These are phyloP conservation scores for Bimastos eiseni DNA, from an alignment of 2,888 invertebrate genomes.

Conservation along the genomic window DNA sequence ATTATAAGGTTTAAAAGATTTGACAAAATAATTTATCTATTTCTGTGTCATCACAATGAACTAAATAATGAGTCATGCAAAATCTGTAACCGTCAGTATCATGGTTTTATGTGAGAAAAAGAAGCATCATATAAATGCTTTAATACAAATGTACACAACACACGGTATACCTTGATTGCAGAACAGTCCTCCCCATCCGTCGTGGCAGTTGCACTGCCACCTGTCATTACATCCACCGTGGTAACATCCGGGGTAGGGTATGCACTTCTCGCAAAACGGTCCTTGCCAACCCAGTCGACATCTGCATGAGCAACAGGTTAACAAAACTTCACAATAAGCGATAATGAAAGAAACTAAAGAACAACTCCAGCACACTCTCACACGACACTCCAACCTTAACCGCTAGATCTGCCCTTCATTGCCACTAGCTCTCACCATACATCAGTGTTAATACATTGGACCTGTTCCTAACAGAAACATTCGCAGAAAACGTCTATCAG, in stretches of 20 bases:
- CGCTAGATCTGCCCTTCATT: background rate
- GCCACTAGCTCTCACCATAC: background rate
- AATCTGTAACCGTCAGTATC: too few species aligned
- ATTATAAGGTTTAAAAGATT: background rate
- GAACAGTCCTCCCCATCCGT: conserved; percentile 96
- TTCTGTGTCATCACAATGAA: background rate
- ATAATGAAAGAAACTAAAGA: background rate
- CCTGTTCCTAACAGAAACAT: background rate
- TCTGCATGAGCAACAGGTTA: conserved; percentile 75
- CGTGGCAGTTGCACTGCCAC: conserved; percentile 92
- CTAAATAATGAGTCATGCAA: background rate
- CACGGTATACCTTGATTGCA: conserved; percentile 84
- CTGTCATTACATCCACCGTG: conserved; percentile 88
- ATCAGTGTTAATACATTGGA: background rate
- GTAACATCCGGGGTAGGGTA: conserved; percentile 88
- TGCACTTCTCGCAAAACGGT: conserved; percentile 94
- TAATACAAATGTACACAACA: background rate
- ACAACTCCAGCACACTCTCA: background rate
- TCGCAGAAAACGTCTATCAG: too few species aligned
- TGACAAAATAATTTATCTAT: background rate
- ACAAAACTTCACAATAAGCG: background rate
- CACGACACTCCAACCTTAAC: background rate
- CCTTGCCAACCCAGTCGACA: conserved; percentile 98
- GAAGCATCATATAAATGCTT: background rate
- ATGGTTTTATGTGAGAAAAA: too few species aligned